phyloP scores from a whole-genome alignment of 2,113 vertebrate species.

The Suncus etruscus region DNA sequence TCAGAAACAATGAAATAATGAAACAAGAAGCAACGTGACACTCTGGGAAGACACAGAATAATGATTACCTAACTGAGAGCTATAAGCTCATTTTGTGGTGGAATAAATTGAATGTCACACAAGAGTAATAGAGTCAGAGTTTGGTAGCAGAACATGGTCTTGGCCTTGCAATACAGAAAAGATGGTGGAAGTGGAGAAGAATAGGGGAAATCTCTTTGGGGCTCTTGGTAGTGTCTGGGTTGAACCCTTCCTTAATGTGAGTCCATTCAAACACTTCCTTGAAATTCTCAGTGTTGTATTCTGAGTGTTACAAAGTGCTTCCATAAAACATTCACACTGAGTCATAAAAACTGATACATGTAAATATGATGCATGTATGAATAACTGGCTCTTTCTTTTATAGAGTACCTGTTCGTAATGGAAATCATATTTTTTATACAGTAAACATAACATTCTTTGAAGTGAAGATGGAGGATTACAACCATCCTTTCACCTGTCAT shows the following conservation, averaged over 20 bases:
- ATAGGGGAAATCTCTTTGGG: too few relatives aligned
- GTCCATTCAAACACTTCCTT: fast-evolving
- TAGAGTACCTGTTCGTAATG: conserved; percentile 42
- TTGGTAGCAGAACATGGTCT: neutral
- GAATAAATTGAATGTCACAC: neutral
- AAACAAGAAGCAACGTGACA: fast-evolving
- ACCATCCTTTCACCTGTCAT: conserved; percentile 66
- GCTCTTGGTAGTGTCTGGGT: neutral
- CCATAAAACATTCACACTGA: neutral
- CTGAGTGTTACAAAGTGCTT: neutral
- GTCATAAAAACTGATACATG: neutral
- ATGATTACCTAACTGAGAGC: neutral
- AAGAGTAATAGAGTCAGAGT: neutral
- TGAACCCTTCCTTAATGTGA: neutral
- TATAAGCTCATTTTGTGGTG: too few relatives aligned
- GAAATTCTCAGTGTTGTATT: neutral
- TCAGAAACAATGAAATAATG: neutral
- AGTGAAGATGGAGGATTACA: conserved; percentile 80
- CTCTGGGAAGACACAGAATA: neutral
- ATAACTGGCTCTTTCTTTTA: neutral
- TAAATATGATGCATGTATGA: neutral
- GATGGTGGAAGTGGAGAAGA: neutral
- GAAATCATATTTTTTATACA: conserved; percentile 64
- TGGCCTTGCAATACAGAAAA: neutral
- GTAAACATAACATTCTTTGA: conserved; percentile 78